Base-by-base conservation (phyloP, 2,797 vertebrate genomes). In the Melanotaenia nigrans region DNA sequence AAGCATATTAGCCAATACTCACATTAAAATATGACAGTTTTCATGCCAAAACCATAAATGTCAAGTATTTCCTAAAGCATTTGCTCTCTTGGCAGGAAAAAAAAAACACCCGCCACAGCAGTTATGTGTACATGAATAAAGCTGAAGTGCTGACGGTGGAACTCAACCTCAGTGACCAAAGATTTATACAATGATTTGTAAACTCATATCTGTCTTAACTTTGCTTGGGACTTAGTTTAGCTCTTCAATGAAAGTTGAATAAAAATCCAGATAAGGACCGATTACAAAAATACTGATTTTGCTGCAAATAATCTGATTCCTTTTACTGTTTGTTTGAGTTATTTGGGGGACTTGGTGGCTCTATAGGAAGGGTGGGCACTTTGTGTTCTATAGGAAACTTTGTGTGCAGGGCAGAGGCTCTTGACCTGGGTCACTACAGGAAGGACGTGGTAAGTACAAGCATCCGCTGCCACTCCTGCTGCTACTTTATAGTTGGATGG, bases 401-500 rank as follows among this genome's bases (percentile, higher is more conserved):
- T 83, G 49, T 89, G 83, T 80, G 64, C 71, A 77, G 88, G 87
- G 87, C 85, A 77, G 80, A 73, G 67, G 78, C 81, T 85, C 5
- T 11, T 90, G 90, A 92, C 89, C 90, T 54, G 74, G 82, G 87
- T 87, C 90, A 91, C 91, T 92, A 88, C 90, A 94, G 93, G 93
- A 95, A 94, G 93, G 91, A 95, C 42, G 49, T 85, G 87, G 85
- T 82, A 72, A 92, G 86, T 82, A 82, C 86, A 82, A 87, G 83
- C 86, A 88, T 93, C 92, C 86, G 80, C 74, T 86, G 77, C 75
- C 80, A 78, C 79, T 79, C 70, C 72, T 77, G 47, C 65, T 60
- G 68, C 69, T 66, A 56, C 60, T 61, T 69, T 61, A 60, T 33
- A 64, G 60, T 25, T 36, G 53, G 77, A 64, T 63, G 12, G 51